These are phyloP conservation scores for Malurus alboscapulatus DNA, from an alignment of 2,113 vertebrate genomes.

Conservation along the genomic window DNA sequence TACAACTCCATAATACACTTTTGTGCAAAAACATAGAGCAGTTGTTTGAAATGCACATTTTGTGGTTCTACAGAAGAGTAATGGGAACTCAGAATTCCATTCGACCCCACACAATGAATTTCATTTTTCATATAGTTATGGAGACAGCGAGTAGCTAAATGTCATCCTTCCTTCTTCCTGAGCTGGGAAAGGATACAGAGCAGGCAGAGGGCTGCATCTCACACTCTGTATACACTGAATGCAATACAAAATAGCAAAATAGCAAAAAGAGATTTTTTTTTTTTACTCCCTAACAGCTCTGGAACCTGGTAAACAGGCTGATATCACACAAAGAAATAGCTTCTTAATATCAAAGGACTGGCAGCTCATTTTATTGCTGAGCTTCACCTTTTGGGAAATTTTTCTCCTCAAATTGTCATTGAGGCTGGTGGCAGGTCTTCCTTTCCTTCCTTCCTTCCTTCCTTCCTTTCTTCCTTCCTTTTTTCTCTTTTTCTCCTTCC, in stretches of 20 bases:
- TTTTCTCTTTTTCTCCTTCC: no score
- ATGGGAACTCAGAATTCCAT: neutral
- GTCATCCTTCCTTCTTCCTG: neutral
- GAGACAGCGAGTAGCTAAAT: neutral
- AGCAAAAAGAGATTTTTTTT: neutral
- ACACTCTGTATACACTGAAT: neutral
- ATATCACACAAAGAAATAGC: neutral
- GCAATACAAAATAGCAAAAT: neutral
- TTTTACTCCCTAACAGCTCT: neutral
- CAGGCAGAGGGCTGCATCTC: neutral
- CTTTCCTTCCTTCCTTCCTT: no score
- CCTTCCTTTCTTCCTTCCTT: no score
- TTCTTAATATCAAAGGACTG: neutral
- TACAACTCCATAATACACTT: neutral
- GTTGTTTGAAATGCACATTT: neutral
- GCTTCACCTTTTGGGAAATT: neutral
- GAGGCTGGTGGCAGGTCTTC: neutral
- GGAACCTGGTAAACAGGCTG: neutral
- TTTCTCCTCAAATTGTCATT: neutral
- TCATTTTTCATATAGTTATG: accelerated
- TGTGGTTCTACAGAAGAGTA: neutral
- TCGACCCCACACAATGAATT: neutral
- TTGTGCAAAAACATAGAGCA: neutral
- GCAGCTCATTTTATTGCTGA: neutral
- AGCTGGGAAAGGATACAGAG: neutral